phyloP scores from a whole-genome alignment of 2,888 invertebrate species.

The Noctuana brunneofusca region DNA sequence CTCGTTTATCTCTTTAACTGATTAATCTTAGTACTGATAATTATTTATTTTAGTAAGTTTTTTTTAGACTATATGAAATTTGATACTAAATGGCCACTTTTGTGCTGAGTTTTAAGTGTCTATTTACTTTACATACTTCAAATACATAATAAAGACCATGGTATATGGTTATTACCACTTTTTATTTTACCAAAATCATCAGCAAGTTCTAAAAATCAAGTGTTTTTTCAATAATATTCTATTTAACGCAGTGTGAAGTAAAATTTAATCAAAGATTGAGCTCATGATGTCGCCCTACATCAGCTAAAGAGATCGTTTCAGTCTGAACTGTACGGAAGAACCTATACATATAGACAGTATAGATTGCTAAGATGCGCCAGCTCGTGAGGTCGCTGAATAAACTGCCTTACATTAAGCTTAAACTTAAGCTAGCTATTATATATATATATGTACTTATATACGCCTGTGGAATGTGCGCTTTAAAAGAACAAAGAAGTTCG shows the following conservation, averaged over 20 bases:
- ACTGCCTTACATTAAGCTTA: conserved; percentile 27
- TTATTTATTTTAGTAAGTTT: no score
- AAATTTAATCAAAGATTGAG: conserved; percentile 22
- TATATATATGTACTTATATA: conserved; percentile 8
- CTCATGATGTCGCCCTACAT: conserved; percentile 27
- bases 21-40: no score
- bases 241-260: not conserved
- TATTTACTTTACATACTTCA: no score
- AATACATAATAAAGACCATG: no score
- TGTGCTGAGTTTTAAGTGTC: no score
- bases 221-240: not conserved
- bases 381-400: conserved; percentile 36
- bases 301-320: conserved; percentile 21
- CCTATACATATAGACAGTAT: conserved; percentile 16
- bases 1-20: no score
- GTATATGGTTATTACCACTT: no score
- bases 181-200: no score
- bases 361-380: conserved; percentile 33
- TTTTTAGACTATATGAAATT: no score
- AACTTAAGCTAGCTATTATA: not conserved
- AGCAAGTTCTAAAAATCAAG: no score
- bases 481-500: conserved; percentile 23
- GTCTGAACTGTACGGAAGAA: conserved; percentile 9
- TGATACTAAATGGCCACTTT: no score
- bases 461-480: conserved; percentile 16